These are phyloP conservation scores for Ichneumoninae sp. DNA, from an alignment of 2,888 invertebrate species.

Conservation along the genomic window DNA sequence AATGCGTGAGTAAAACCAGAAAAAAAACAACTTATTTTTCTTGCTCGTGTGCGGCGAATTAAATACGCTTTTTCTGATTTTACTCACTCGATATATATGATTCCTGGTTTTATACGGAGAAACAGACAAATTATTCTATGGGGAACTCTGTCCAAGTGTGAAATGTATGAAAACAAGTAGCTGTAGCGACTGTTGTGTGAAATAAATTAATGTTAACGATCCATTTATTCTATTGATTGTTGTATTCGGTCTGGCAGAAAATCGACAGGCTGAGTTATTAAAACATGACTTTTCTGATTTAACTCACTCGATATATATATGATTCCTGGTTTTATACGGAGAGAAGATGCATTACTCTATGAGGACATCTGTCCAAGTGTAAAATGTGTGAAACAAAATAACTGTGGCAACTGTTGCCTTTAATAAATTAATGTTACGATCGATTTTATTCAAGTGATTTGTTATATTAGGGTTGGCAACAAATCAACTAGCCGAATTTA, in stretches of 20 bases:
- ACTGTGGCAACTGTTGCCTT: conserved; percentile 2
- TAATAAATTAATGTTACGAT: conserved; percentile 26
- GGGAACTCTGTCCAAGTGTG: conserved; percentile 16
- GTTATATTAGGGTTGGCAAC: not conserved
- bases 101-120: not conserved
- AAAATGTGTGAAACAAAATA: not conserved
- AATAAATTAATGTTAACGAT: conserved; percentile 18
- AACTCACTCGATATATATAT: not conserved
- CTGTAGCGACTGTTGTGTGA: conserved; percentile 9
- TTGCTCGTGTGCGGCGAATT: not conserved
- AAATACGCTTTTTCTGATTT: not conserved
- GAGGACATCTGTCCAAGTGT: conserved; percentile 20
- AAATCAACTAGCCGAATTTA: not conserved
- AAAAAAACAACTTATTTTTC: not conserved
- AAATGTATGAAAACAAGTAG: not conserved
- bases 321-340: not conserved
- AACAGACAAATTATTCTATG: not conserved
- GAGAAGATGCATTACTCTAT: not conserved
- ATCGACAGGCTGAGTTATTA: not conserved
- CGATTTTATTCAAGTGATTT: not conserved
- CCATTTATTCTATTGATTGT: not conserved
- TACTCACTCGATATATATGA: not conserved
- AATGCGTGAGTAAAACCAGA: not conserved
- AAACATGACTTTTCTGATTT: conserved; percentile 13
- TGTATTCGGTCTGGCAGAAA: not conserved